phyloP scores from a whole-genome alignment of 2,797 vertebrate species.

The Cyclura pinguis region DNA sequence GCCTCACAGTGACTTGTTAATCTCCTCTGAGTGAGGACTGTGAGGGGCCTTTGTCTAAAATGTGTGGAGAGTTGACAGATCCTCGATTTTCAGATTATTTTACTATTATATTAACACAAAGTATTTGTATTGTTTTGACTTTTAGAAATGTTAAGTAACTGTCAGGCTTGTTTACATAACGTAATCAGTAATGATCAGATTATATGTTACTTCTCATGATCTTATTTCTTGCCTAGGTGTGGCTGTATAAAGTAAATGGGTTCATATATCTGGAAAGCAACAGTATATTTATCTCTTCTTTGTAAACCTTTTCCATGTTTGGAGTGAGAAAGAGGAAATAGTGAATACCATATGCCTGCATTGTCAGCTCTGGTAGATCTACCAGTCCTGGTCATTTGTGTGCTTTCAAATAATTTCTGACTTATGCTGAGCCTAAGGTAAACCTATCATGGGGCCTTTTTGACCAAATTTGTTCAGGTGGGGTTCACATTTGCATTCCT shows the following conservation, averaged over 20 bases:
- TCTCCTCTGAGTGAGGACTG: background rate
- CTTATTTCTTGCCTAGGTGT: background rate
- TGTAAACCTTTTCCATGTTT: background rate
- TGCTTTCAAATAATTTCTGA: background rate
- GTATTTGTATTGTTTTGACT: background rate
- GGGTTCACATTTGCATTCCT: no score
- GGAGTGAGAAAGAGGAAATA: background rate
- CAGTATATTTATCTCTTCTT: background rate
- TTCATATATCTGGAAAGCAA: background rate
- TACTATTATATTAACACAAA: background rate
- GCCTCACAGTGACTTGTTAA: background rate
- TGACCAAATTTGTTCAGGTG: no score
- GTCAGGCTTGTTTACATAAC: slow-evolving; percentile 1
- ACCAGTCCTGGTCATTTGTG: no score
- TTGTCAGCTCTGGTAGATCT: no score
- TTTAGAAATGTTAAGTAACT: background rate
- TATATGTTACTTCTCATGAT: background rate
- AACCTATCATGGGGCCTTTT: no score
- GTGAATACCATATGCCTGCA: no score
- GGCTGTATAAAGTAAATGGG: background rate
- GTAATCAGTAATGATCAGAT: background rate
- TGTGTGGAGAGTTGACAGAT: background rate
- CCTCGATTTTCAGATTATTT: rapidly evolving
- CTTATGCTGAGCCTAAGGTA: no score
- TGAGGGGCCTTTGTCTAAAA: background rate